Base-by-base conservation (phyloP, 2,888 invertebrate species). In the Balanococcus diminutus region DNA sequence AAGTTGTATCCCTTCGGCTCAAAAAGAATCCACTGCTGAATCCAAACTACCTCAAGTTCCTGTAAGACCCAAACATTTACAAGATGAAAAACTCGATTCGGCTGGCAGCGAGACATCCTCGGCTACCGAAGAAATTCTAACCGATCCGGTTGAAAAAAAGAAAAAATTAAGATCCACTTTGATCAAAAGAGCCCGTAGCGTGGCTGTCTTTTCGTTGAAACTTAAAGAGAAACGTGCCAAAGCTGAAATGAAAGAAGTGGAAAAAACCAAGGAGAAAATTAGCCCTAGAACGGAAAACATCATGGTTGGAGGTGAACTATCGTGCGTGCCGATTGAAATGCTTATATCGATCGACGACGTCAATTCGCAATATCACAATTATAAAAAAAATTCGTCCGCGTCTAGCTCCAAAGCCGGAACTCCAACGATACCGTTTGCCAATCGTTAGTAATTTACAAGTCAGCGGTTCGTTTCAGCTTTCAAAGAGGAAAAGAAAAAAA, bases 191-290 rank as follows among this genome's bases (percentile, higher is more conserved):
- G 96, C 96, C 6, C 92, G 96, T 16, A 95, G 95, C 0, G 96
- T 96, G 72, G 96, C 96, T 5, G 95, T 96, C 89, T 96, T 96
- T 90, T 96, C 96, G 5, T 90, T 96, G 82, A 96, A 96, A 86
- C 90, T 96, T 87, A 94, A 94, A 88, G 94, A 94, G 88, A 91
- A 94, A n/a, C 91, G 95, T 85, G 95, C 95, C 86, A 91, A 95
- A 39, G 96, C 96, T 89, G 95, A 95, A 31, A 4, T 56, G 14
- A 56, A 86, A 81, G 84, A 85, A 14, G 16, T 14, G 3, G 81
- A 61, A 22, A 88, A 88, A 86, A 86, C 84, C 31, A 88, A 88
- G 82, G 88, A 88, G 61, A 88, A 88, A 72, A 87, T 88, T 84
- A 88, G 87, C 22, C 87, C 87, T 14, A 86, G 86, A 82, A 87